Base-by-base conservation (phyloP, 2,888 invertebrate genomes). In the Habroteleia sp. region DNA sequence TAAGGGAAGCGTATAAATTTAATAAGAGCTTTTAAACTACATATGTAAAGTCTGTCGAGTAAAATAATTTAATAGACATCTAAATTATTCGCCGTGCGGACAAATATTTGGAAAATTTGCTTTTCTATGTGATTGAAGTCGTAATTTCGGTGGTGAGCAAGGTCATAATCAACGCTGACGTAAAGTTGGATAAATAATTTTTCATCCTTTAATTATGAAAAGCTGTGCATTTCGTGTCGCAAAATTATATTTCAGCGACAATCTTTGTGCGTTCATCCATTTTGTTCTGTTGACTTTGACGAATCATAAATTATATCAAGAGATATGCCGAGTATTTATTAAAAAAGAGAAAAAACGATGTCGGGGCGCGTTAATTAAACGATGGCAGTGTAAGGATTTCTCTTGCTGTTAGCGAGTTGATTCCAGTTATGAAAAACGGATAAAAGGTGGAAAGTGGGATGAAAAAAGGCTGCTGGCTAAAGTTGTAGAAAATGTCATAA, bases 241-340 rank as follows among this genome's bases (percentile, higher is more conserved):
- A 13, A 63, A 74, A 68, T 69, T 56, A 69, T 65, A 62, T 74
- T 63, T 29, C 54, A 42, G 48, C 35, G 37, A 46, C 63, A 39
- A 44, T 74, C 69, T 74, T 74, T 54, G 54, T 52, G 41, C 52
- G 39, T 25, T 60, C 66, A 73, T 73, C 60, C 60, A 66, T 66
- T 66, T 73, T 48, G 46, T 60, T 65, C 50, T 72, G 63, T 74
- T 74, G 74, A 74, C 74, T 74, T 69, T 68, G 74, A 74, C 74
- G 62, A 68, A 50, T 74, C 74, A 50, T 68, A 68, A 74, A 74
- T 74, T 74, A 68, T 66, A 62, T 48, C 42, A 48, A 54, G 52
- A 52, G 48, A 52, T 65, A 56, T 44, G 27, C 23, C 27, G 74
- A 48, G 74, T 56, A 74, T 62, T 74, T 62, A 68, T 60, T 48